phyloP scores from a whole-genome alignment of 2,888 invertebrate species.

The Caenorhabditis uteleia region DNA sequence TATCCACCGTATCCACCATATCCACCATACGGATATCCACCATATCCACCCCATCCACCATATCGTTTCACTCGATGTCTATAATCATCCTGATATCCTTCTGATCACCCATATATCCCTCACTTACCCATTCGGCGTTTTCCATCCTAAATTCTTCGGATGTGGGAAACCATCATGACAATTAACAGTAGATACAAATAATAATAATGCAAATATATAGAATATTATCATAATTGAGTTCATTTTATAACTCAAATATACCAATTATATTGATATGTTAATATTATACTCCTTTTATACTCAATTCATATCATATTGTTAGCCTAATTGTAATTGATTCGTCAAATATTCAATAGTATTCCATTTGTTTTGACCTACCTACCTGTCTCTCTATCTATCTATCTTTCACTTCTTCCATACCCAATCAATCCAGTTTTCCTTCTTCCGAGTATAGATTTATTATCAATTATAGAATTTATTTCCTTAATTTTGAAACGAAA shows the following conservation, averaged over 20 bases:
- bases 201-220: background rate
- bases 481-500: too few relatives aligned
- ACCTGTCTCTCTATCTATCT: too few relatives aligned
- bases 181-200: background rate
- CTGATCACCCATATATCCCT: background rate
- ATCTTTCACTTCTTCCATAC: background rate
- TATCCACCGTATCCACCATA: slow-evolving; percentile 12
- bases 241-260: too few relatives aligned
- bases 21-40: slow-evolving; percentile 8
- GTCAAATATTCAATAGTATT: too few relatives aligned
- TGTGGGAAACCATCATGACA: background rate
- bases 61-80: slow-evolving; percentile 25
- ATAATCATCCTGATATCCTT: too few relatives aligned
- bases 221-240: background rate
- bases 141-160: slow-evolving; percentile 26
- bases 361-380: too few relatives aligned
- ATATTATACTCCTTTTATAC: background rate
- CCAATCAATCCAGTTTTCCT: too few relatives aligned
- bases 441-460: too few relatives aligned
- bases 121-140: slow-evolving; percentile 18
- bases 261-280: background rate
- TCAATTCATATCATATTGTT: too few relatives aligned
- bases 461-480: too few relatives aligned
- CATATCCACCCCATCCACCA: slow-evolving; percentile 19
- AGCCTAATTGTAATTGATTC: too few relatives aligned